Evolutionary conservation across 2,888 invertebrate species (phyloP), one percentile per base, ranked within the genome.

Genomic region (Catocala sponsa): DNA sequence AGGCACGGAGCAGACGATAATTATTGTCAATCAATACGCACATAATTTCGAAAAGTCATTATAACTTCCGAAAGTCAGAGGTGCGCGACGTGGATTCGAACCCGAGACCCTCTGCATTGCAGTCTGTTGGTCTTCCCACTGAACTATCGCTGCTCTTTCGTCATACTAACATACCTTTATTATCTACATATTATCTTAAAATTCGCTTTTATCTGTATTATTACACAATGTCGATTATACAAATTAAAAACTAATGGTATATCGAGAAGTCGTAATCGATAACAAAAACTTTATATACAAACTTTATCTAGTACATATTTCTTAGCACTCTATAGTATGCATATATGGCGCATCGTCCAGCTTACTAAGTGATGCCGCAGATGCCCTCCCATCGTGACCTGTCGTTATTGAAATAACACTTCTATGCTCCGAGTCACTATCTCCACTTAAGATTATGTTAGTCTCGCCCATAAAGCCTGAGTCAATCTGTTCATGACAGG

Each of bases 381-480:
- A 91, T 0, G 87, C 82, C 32, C 90, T 81, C 0, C 91, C 90
- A 42, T 91, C 91, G 25, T 85, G 84, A 7, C 93, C 94, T 13
- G 93, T 89, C 56, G 91, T 86, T 61, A 94, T 94, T 0, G 94
- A 94, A 80, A 94, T 94, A 33, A 94, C 92, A 85, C 94, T 94
- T 61, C 90, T 87, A 65, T 94, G 94, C 67, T 94, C 94, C 0
- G 94, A 94, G 59, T 94, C 94, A 74, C 94, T 94, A 59, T 94
- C 94, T 35, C 94, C 93, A 75, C 94, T 94, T 65, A 94, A 76
- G 63, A 93, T 89, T 59, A 94, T 93, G 77, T 93, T 93, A 1
- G 94, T 93, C 68, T 94, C 94, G 15, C 94, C 92, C 76, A 87
- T 86, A 72, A 93, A 94, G 0, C 94, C 94, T 2, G 94, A 94